phyloP scores from a whole-genome alignment of 1,140 invertebrate genomes.

The Yoshiicerus persimilis region DNA sequence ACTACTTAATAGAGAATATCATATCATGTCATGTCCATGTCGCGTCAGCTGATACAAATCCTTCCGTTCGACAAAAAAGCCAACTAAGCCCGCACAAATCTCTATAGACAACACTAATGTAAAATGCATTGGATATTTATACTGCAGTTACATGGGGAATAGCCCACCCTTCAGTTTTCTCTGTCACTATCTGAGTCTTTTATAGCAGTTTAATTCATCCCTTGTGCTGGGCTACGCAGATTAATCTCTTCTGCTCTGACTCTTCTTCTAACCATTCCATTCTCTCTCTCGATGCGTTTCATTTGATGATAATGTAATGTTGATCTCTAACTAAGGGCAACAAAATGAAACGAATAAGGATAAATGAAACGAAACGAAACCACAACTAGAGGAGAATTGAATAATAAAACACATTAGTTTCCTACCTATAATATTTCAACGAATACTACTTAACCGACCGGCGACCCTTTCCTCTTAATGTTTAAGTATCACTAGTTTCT shows the following conservation, averaged over 20 bases:
- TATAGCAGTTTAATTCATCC: not conserved
- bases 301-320: conserved; percentile 1
- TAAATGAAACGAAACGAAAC: not conserved
- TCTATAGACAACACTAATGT: not conserved
- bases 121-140: not conserved
- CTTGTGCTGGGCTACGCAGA: not conserved
- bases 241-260: conserved; percentile 3
- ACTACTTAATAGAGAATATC: not conserved
- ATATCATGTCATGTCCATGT: not conserved
- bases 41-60: not conserved
- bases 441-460: not conserved
- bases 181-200: not conserved
- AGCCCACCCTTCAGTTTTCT: not conserved
- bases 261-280: not conserved
- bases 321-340: not conserved
- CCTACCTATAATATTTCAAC: not conserved
- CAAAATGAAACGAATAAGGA: not conserved
- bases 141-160: not conserved
- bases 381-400: not conserved
- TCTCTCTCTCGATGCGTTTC: not conserved
- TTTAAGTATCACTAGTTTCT: not conserved
- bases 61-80: not conserved
- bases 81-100: not conserved
- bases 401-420: not conserved
- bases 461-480: not conserved